Evolutionary conservation across 2,888 invertebrate genomes (phyloP).

Genomic region (Drosophila niveifrons): DNA sequence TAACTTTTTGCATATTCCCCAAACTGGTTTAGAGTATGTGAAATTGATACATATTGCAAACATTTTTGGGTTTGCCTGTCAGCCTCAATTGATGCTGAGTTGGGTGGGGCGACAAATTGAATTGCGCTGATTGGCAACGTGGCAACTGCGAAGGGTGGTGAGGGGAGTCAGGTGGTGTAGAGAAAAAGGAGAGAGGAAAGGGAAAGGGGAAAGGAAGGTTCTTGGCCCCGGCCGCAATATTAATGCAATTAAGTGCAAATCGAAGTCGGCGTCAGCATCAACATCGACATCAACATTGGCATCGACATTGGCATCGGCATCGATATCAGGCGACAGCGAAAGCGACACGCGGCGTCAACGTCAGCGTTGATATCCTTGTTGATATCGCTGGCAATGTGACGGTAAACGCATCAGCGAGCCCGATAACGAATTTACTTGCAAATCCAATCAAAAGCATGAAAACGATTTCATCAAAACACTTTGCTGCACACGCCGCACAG

Average conservation of each 20-base stretch:
- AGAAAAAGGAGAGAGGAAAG: not conserved
- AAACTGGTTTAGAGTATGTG: conserved; percentile 28
- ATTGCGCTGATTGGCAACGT: conserved; percentile 70
- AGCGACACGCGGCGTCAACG: conserved; percentile 4
- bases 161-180: too few relatives aligned
- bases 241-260: conserved; percentile 81
- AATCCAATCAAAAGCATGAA: conserved; percentile 72
- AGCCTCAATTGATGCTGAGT: conserved; percentile 45
- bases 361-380: conserved; percentile 54
- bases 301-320: conserved; percentile 12
- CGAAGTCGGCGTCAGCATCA: conserved; percentile 46
- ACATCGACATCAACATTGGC: conserved; percentile 13
- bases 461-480: conserved; percentile 59
- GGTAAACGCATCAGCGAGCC: conserved; percentile 67
- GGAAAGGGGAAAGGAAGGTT: conserved; percentile 25
- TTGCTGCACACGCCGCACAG: conserved; percentile 15
- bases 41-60: conserved; percentile 53
- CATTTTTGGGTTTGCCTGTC: conserved; percentile 39
- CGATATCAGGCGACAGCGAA: too few relatives aligned
- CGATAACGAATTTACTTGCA: conserved; percentile 71
- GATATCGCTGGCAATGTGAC: conserved; percentile 33
- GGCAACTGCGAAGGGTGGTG: conserved; percentile 1
- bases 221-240: conserved; percentile 62
- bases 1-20: not conserved
- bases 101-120: conserved; percentile 68